Base-by-base conservation (phyloP, 2,797 vertebrate genomes). In the Odontamblyopus lacepedii region DNA sequence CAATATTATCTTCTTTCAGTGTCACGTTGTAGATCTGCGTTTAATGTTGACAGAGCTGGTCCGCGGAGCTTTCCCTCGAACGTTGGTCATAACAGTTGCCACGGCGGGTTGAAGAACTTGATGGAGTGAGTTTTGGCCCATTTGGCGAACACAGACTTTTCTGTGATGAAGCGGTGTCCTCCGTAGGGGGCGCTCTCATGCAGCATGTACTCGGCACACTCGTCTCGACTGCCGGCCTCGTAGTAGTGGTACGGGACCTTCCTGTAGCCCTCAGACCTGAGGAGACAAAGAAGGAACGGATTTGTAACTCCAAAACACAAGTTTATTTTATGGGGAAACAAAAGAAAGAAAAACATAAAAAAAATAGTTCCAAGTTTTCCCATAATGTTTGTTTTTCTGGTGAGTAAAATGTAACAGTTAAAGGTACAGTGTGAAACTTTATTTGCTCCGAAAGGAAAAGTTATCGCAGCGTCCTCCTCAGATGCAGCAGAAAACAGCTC, bases 211-310 rank as follows among this genome's bases (percentile, higher is more conserved):
- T 99, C 97, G 0, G 96, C 95, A 69, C 97, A 99, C 80, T 99
- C 98, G 13, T 97, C 95, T 75, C 96, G 94, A 67, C 92, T 94
- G 84, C 96, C 96, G 11, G 93, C 92, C 90, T 99, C 97, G 0
- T 99, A 99, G 89, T 99, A 99, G 91, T 99, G 98, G 88, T 99
- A 99, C 4, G 97, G 97, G 57, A 99, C 96, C 85, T 95, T 98
- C 82, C 91, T 95, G 88, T 95, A 94, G 48, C 95, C 95, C 78
- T 96, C 96, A 11, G 95, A 93, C 93, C 98, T 99, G 68, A 4
- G 57, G n/a, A 5, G 29, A 9, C 56, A 50, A 9, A 29, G 16
- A 23, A 51, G n/a, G 23, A 27, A 26, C 3, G 53, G 3, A 13
- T 27, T 15, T 48, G 44, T 48, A 48, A 13, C 13, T 48, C 0